Conservation (phyloP, 2,113 vertebrate species). For the Vulpes lagopus region DNA sequence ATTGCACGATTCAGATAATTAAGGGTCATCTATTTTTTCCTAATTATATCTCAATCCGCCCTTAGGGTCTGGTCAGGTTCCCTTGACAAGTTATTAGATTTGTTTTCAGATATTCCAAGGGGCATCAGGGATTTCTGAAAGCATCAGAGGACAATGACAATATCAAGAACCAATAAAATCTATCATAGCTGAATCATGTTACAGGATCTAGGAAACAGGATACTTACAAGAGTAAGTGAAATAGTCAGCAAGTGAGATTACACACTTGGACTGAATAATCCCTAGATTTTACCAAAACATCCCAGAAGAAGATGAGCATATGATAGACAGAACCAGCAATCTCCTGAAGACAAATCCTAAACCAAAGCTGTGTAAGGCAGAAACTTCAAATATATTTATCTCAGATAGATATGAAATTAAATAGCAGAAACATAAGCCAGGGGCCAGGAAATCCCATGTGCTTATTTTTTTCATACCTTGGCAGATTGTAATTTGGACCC, state of each 20-base stretch:
- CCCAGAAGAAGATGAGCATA: too few relatives aligned
- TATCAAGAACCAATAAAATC: constrained; percentile 39
- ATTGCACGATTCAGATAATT: constrained; percentile 16
- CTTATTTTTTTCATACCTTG: background rate
- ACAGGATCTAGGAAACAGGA: background rate
- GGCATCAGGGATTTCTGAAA: constrained; percentile 28
- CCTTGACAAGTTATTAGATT: constrained; percentile 49
- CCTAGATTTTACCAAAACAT: background rate
- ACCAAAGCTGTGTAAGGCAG: background rate
- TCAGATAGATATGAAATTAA: background rate
- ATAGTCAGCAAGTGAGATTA: background rate
- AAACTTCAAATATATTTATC: background rate
- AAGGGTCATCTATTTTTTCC: constrained; percentile 24
- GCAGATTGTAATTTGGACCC: background rate
- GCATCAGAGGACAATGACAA: background rate
- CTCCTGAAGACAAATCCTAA: background rate
- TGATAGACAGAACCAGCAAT: background rate
- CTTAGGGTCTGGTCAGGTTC: constrained; percentile 12
- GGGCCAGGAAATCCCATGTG: background rate
- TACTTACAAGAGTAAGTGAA: background rate
- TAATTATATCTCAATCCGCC: constrained; percentile 59
- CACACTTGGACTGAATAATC: background rate
- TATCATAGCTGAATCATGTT: background rate
- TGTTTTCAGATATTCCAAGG: constrained; percentile 28
- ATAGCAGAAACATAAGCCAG: background rate